phyloP scores from a whole-genome alignment of 2,797 vertebrate genomes.

The Siniperca undulata region DNA sequence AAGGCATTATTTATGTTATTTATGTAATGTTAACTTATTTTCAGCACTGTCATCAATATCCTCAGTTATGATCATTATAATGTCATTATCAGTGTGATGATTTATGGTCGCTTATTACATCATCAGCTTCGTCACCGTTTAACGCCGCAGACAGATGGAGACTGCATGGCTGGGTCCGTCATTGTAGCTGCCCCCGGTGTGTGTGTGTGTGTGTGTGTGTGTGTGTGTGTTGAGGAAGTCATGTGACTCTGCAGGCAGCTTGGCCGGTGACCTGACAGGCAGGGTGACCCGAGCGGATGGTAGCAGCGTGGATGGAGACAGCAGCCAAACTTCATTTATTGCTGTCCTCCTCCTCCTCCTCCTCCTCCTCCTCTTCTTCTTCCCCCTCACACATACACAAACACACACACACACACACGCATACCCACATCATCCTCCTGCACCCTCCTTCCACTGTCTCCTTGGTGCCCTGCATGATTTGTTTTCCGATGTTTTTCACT shows the following conservation, averaged over 20 bases:
- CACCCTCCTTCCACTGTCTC: background rate
- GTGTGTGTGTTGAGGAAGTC: slow-evolving; percentile 28
- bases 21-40: slow-evolving; percentile 8
- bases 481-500: slow-evolving; percentile 42
- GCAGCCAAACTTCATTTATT: slow-evolving; percentile 45
- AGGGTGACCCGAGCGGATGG: slow-evolving; percentile 48
- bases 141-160: slow-evolving; percentile 22
- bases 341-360: too few species aligned
- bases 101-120: slow-evolving; percentile 28
- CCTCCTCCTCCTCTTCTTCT: background rate
- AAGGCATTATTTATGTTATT: background rate
- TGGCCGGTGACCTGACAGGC: slow-evolving; percentile 56
- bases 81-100: slow-evolving; percentile 33
- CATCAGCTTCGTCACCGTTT: slow-evolving; percentile 21
- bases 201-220: slow-evolving; percentile 22
- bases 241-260: slow-evolving; percentile 53
- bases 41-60: slow-evolving; percentile 22
- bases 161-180: background rate
- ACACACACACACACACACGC: slow-evolving; percentile 9
- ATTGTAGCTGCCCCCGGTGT: background rate
- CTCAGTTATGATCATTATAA: slow-evolving; percentile 40
- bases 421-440: background rate
- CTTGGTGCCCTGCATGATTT: slow-evolving; percentile 35
- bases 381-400: background rate
- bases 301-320: slow-evolving; percentile 40